These are phyloP conservation scores for Daphoenositta chrysoptera DNA, from an alignment of 2,113 vertebrate genomes.

Conservation along the genomic window DNA sequence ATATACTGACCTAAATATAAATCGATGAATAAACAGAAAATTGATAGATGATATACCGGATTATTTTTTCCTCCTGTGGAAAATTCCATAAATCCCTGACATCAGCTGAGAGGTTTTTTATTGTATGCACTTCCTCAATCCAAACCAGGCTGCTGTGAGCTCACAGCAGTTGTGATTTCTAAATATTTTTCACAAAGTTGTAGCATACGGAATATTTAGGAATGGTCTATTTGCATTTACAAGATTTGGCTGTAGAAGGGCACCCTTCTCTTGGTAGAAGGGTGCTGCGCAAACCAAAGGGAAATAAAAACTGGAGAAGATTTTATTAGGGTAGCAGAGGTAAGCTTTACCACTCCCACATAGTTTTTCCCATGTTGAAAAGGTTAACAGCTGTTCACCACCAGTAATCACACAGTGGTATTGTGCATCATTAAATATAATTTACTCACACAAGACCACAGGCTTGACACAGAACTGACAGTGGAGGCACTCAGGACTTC, in stretches of 20 bases:
- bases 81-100: neutral
- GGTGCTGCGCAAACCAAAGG: neutral
- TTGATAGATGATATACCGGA: neutral
- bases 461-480: neutral
- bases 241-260: fast-evolving
- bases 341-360: neutral
- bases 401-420: neutral
- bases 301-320: neutral
- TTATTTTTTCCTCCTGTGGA: neutral
- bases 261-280: too few relatives aligned
- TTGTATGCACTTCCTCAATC: neutral
- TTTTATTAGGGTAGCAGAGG: neutral
- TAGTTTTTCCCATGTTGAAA: neutral
- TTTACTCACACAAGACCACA: neutral
- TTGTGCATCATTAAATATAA: neutral
- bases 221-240: neutral
- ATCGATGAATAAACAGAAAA: neutral
- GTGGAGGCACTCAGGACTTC: neutral
- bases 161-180: neutral
- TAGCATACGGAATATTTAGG: neutral
- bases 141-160: neutral
- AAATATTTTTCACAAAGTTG: neutral
- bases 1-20: neutral
- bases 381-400: neutral
- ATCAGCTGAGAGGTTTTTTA: neutral